Evolutionary conservation across 2,113 vertebrate genomes (phyloP).

Genomic region (Sminthopsis crassicaudata): DNA sequence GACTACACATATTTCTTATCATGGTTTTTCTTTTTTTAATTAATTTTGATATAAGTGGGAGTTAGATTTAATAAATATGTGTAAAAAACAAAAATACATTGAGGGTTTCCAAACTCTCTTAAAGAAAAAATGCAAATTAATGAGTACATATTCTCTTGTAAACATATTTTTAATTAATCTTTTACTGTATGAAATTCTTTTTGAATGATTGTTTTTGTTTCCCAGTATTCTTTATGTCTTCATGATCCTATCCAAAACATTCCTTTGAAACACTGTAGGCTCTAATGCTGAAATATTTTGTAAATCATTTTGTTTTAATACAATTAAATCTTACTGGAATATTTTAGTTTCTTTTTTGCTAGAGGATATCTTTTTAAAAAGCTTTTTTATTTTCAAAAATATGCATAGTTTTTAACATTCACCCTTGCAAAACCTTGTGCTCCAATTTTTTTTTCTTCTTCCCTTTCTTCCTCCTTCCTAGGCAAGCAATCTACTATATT

Average conservation of each 20-base stretch:
- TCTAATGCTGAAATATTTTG: slow-evolving; percentile 24
- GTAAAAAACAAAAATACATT: not conserved
- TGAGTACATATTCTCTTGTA: not conserved
- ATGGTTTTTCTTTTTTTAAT: not conserved
- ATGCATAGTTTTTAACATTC: too few species aligned
- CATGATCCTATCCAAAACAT: slow-evolving; percentile 25
- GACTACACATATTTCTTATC: not conserved
- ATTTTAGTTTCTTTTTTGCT: slow-evolving; percentile 43
- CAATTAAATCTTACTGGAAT: slow-evolving; percentile 34
- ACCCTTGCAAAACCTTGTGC: too few species aligned
- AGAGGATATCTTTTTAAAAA: not conserved
- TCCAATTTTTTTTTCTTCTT: too few species aligned
- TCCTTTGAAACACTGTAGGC: slow-evolving; percentile 24
- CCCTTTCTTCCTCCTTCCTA: too few species aligned
- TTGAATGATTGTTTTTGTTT: slow-evolving; percentile 31
- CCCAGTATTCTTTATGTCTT: slow-evolving; percentile 14
- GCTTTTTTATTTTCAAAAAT: too few species aligned
- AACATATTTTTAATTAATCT: slow-evolving; percentile 13
- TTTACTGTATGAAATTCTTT: not conserved
- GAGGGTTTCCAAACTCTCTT: not conserved
- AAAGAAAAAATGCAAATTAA: not conserved
- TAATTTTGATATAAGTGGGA: not conserved
- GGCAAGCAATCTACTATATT: too few species aligned
- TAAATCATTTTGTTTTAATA: slow-evolving; percentile 45
- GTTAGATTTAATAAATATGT: not conserved